phyloP scores from a whole-genome alignment of 2,888 invertebrate species.

The Spilosoma lubricipeda region DNA sequence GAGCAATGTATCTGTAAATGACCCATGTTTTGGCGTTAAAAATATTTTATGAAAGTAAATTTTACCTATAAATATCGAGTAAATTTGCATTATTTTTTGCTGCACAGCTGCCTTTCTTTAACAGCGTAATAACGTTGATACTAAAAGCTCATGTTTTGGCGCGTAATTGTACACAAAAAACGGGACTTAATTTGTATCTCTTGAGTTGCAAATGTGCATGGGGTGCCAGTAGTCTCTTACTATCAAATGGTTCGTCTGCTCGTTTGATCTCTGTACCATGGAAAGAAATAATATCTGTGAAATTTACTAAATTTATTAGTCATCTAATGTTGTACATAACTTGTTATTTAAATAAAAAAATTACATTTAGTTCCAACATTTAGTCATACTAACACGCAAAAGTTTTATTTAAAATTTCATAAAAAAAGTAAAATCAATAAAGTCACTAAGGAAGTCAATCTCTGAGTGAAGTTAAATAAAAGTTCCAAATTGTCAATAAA shows the following conservation, averaged over 20 bases:
- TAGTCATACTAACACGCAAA: too few species aligned
- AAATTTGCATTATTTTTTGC: not conserved
- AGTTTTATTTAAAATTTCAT: too few species aligned
- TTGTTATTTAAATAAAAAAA: too few species aligned
- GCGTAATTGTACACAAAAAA: not conserved
- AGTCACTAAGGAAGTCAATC: too few species aligned
- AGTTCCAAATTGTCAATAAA: too few species aligned
- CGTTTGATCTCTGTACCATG: not conserved
- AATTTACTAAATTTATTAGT: not conserved
- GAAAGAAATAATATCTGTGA: not conserved
- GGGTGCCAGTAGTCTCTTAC: not conserved
- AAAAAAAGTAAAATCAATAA: too few species aligned
- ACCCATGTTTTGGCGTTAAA: not conserved
- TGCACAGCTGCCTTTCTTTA: not conserved
- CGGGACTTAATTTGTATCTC: not conserved
- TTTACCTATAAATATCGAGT: not conserved
- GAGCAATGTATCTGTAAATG: not conserved
- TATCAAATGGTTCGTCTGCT: not conserved
- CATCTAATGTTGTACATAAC: too few species aligned
- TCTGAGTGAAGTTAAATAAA: too few species aligned
- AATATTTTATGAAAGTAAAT: not conserved
- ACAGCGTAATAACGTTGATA: not conserved
- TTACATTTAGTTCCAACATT: too few species aligned
- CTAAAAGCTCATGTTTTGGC: not conserved
- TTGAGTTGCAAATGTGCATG: not conserved